A percentile compares a stretch with the other conserved stretches of the same genome.
phyloP scores from a whole-genome alignment of 2,888 invertebrate species.

The Caenorhabditis macrosperma region DNA sequence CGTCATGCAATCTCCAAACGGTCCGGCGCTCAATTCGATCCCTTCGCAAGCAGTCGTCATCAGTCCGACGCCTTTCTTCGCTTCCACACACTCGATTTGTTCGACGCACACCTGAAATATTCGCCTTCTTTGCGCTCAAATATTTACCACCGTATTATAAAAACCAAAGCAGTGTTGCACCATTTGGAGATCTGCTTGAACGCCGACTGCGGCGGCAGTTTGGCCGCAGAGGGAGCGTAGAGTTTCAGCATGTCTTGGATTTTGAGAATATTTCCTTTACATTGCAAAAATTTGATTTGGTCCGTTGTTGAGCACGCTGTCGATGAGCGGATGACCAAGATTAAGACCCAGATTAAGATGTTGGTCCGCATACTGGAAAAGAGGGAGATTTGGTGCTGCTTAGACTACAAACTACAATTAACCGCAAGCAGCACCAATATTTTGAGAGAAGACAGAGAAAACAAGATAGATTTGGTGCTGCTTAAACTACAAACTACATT shows the following conservation, averaged over 20 bases:
- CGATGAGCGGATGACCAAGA: background rate
- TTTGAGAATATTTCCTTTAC: slow-evolving; percentile 37
- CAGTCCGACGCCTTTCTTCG: slow-evolving; percentile 31
- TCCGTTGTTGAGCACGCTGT: slow-evolving; percentile 34
- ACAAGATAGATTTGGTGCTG: background rate
- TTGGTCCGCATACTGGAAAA: background rate
- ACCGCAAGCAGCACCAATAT: too few species aligned
- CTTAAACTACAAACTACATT: background rate
- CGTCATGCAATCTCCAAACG: slow-evolving; percentile 40
- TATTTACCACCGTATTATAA: background rate
- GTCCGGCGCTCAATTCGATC: slow-evolving; percentile 40
- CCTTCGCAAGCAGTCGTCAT: slow-evolving; percentile 33
- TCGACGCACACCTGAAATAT: slow-evolving; percentile 28
- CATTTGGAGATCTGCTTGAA: slow-evolving; percentile 38
- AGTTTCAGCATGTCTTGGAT: slow-evolving; percentile 32
- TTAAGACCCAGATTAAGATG: background rate
- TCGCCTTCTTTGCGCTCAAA: too few species aligned
- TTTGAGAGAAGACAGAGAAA: too few species aligned
- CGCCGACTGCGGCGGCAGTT: slow-evolving; percentile 1
- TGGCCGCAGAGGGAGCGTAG: background rate
- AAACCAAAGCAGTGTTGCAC: slow-evolving; percentile 27
- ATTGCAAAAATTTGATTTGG: slow-evolving; percentile 46
- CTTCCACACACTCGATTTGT: slow-evolving; percentile 27
- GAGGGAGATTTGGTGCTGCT: background rate
- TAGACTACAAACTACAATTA: background rate